These are phyloP conservation scores for Caenorhabditis sp. DNA, from an alignment of 2,888 invertebrate species.

Conservation along the genomic window DNA sequence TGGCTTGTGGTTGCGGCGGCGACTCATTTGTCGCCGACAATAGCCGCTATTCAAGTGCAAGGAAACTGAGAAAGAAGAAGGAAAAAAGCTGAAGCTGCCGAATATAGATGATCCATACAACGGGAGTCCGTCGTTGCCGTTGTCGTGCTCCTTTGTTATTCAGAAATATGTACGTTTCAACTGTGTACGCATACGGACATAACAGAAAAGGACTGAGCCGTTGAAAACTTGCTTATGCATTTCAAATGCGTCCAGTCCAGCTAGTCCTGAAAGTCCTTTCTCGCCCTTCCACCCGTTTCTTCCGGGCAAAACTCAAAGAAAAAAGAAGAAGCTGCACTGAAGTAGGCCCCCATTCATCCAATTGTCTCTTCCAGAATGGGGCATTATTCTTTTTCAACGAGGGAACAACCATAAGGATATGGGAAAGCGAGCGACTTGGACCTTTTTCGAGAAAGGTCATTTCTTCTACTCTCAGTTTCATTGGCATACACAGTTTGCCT, in stretches of 20 bases:
- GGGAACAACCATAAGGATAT: constrained; percentile 5
- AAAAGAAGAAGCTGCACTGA: constrained; percentile 11
- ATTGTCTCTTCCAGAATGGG: constrained; percentile 24
- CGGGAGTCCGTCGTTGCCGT: constrained; percentile 12
- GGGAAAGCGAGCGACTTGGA: background rate
- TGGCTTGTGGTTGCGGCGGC: constrained; percentile 18
- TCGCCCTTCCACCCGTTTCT: constrained; percentile 2
- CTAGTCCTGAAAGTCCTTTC: constrained; percentile 14
- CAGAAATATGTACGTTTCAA: constrained; percentile 58
- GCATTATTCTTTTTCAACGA: constrained; percentile 1
- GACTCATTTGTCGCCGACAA: constrained; percentile 39
- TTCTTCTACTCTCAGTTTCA: constrained; percentile 1
- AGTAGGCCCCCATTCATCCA: constrained; percentile 15
- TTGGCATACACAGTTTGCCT: constrained; percentile 8
- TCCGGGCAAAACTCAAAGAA: constrained; percentile 7
- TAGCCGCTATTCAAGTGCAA: constrained; percentile 52
- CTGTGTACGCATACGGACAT: constrained; percentile 25
- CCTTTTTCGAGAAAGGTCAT: constrained; percentile 32
- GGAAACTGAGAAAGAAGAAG: background rate
- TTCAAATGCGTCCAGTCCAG: constrained; percentile 26
- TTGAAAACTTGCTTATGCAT: constrained; percentile 59
- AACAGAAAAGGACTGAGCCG: constrained; percentile 25
- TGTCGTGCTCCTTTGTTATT: constrained; percentile 54
- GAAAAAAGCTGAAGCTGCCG: constrained; percentile 40
- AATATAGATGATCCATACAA: constrained; percentile 51